Base-by-base conservation (phyloP, 2,888 invertebrate species). In the Abrostola triplasia region DNA sequence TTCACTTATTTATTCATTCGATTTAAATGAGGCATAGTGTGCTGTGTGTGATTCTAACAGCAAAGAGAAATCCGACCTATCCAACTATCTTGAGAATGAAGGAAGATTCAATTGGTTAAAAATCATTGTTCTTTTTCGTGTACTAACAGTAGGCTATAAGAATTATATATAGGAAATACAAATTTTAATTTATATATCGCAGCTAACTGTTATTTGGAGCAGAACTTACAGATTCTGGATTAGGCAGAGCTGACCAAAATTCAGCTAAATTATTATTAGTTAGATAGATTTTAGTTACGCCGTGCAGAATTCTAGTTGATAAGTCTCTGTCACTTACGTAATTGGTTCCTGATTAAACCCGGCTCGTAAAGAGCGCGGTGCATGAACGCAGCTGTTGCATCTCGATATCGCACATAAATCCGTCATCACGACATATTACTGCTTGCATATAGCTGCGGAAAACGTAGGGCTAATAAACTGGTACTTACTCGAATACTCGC, bases 281-380 rank as follows among this genome's bases (percentile, higher is more conserved):
- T 37, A 35, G 40, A 37, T 35, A n/a, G n/a, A n/a, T 55, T 36
- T 35, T 57, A 59, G 9, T 50, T 11, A 24, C 8, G 44, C 10
- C 38, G 55, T 11, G 54, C 35, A 24, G 0, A 48, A 11, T 63
- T 60, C 37, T 24, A 42, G 59, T 10, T 35, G 58, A 59, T 67
- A 59, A n/a, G 42, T 50, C 40, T 65, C 50, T 67, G 36, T 60
- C 63, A 61, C 52, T 64, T 56, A 75, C 65, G 76, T 79, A 81
- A 84, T 82, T 82, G 83, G 71, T 81, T 81, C 78, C 70, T 78
- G 80, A 84, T 85, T 82, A 83, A 86, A 84, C 72, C 70, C 52
- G 59, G 74, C 75, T 80, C 81, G 77, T 85, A 83, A 85, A 88
- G 75, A 80, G 76, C 67, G 70, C 59, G 70, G 55, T 77, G 80